phyloP scores from a whole-genome alignment of 2,888 invertebrate genomes.

The Lysandra coridon region DNA sequence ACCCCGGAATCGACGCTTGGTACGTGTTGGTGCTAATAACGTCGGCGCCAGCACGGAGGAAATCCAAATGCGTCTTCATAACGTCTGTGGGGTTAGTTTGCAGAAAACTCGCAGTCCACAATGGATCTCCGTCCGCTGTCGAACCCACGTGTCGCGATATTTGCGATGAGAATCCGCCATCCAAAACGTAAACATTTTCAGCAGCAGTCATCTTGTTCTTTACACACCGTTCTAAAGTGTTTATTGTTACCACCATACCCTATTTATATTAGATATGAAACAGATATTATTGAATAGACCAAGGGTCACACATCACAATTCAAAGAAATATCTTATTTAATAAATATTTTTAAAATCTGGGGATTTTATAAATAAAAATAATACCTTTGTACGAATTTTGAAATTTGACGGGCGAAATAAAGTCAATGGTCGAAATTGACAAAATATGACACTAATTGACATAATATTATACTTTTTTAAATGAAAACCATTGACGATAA shows the following conservation, averaged over 20 bases:
- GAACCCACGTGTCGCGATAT: conserved; percentile 85
- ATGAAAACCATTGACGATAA: no score
- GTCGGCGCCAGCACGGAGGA: conserved; percentile 91
- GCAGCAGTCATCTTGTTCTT: conserved; percentile 36
- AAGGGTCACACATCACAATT: neutral
- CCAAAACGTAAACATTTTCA: conserved; percentile 66
- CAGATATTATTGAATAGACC: neutral
- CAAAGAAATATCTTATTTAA: neutral
- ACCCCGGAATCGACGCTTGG: conserved; percentile 90
- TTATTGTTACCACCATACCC: neutral
- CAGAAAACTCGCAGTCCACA: conserved; percentile 93
- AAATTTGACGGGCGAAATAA: neutral
- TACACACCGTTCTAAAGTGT: neutral
- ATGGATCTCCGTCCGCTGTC: conserved; percentile 88
- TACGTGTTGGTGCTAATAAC: conserved; percentile 93
- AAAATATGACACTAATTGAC: neutral
- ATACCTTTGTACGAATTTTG: neutral
- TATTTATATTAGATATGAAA: neutral
- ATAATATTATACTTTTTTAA: no score
- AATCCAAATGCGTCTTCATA: conserved; percentile 88
- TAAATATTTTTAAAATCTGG: neutral
- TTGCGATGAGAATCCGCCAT: conserved; percentile 91
- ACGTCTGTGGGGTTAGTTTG: conserved; percentile 88
- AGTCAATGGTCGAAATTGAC: neutral
- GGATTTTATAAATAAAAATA: no score